Base-by-base conservation (phyloP, 2,888 invertebrate genomes). In the Linnaemya tessellans region DNA sequence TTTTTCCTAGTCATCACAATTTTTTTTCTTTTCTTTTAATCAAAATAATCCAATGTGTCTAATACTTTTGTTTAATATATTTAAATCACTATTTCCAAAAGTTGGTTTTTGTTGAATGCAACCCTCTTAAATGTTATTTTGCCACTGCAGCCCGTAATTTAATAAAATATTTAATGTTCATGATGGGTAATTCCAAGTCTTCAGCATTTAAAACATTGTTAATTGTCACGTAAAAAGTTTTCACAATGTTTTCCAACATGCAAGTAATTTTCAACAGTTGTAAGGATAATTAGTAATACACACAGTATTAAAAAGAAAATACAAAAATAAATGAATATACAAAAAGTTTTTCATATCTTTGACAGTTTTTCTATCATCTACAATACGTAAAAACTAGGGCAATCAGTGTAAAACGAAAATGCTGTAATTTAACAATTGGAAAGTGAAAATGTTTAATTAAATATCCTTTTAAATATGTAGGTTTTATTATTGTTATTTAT, bases 201-300 rank as follows among this genome's bases (percentile, higher is more conserved):
- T 43, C 30, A 73, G 43, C 64, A 70, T 22, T 65, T 43, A 46
- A 20, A 68, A 71, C 64, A 74, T 38, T 68, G 38, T 73, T 74
- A 79, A 74, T 79, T 79, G 78, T 78, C 82, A 78, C 77, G 82
- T 83, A 83, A 60, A 68, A 64, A 62, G 20, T 54, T 70, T 70
- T 4, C 30, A 22, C 38, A 43, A 41, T 56, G 38, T 11, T 54
- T 70, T 70, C 4, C 30, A 22, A 54, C 25, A 41, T 56, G 38
- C n/a, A 18, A 43, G n/a, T 25, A 56, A 56, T 56, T 70, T 70
- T 41, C 22, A 56, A 51, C 30, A 25, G 51, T 30, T 51, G 49
- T 25, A 67, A 51, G 30, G 49, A 65, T 65, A 65, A 46, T 43
- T 46, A 65, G 25, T 10, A 25, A n/a, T n/a, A n/a, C 11, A n/a